Conservation (phyloP, 2,888 invertebrate species). For the Melinopterus prodromus region DNA sequence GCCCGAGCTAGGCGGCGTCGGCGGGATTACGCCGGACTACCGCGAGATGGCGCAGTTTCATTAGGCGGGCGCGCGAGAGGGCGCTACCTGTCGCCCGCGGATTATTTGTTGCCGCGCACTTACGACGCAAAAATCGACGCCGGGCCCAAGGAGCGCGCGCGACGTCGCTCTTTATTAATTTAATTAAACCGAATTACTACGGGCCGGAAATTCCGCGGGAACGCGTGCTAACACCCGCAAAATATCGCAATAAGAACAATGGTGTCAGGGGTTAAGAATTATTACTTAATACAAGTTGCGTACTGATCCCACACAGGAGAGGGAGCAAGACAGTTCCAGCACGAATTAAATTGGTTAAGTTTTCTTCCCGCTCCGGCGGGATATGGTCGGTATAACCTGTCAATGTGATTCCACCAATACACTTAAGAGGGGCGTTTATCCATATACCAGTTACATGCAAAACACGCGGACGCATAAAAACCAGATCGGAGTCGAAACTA, state of each 20-base stretch:
- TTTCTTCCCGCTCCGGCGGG: too few relatives aligned
- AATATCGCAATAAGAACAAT: conserved; percentile 20
- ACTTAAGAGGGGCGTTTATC: too few relatives aligned
- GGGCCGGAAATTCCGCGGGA: conserved; percentile 28
- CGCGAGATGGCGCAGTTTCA: conserved; percentile 43
- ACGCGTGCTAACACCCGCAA: not conserved
- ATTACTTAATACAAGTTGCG: conserved; percentile 12
- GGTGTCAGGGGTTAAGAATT: conserved; percentile 20
- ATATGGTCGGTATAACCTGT: too few relatives aligned
- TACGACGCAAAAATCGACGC: conserved; percentile 45
- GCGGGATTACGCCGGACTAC: conserved; percentile 35
- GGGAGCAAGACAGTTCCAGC: too few relatives aligned
- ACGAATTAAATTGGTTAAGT: too few relatives aligned
- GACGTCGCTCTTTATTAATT: conserved; percentile 45
- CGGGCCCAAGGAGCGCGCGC: conserved; percentile 16
- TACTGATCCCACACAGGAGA: too few relatives aligned
- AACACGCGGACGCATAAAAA: too few relatives aligned
- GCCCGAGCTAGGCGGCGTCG: conserved; percentile 46
- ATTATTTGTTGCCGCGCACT: conserved; percentile 49
- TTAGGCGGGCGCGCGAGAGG: conserved; percentile 49
- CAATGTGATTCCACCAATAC: too few relatives aligned
- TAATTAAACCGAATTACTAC: conserved; percentile 45
- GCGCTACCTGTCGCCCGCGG: conserved; percentile 23
- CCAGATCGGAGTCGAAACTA: too few relatives aligned
- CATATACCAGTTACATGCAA: too few relatives aligned